Base-by-base conservation (phyloP, 2,113 vertebrate species). In the Daboia siamensis region DNA sequence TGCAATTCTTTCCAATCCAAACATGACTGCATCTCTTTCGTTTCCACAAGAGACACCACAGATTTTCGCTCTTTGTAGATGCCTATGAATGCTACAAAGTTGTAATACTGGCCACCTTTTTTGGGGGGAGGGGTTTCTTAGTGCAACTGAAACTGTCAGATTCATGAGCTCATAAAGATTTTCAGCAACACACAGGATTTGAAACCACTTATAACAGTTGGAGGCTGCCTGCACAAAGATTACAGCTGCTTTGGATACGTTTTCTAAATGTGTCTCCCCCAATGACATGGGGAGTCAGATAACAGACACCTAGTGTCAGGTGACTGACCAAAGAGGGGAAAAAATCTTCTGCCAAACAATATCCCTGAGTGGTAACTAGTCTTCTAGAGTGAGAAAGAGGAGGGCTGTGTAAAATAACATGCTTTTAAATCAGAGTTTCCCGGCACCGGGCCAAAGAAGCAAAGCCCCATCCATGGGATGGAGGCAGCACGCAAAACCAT, bases 131-230 rank as follows among this genome's bases (percentile, higher is more conserved):
- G 90, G 39, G 56, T 44, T 52, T 59, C 23, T 15, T 13, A 48
- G 26, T 29, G 24, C 23, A 13, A 33, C 80, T 21, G n/a, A 86
- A 90, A 29, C 89, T 86, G 74, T 90, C 54, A 92, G n/a, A 92
- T 94, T 94, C 93, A 90, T 93, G 88, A 89, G 89, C 7, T 91
- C 94, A 59, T 93, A 91, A 94, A 93, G 85, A 89, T 1, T 94
- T 90, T 91, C 89, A 0, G 0, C 90, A 61, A 90, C 91, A 92
- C 6, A 15, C 59, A 91, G 95, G 93, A 91, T 94, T 95, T 86
- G 93, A 89, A 94, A 26, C 54, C 87, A 21, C 0, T 95, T 94
- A 93, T 95, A 93, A 95, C 88, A 93, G 92, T 3, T 86, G 0
- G 0, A 13, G 0, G 0, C 54, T 85, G 56, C 90, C 80, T 89